These are phyloP conservation scores for Epirrhoe alternata DNA, from an alignment of 2,888 invertebrate species.

Conservation along the genomic window DNA sequence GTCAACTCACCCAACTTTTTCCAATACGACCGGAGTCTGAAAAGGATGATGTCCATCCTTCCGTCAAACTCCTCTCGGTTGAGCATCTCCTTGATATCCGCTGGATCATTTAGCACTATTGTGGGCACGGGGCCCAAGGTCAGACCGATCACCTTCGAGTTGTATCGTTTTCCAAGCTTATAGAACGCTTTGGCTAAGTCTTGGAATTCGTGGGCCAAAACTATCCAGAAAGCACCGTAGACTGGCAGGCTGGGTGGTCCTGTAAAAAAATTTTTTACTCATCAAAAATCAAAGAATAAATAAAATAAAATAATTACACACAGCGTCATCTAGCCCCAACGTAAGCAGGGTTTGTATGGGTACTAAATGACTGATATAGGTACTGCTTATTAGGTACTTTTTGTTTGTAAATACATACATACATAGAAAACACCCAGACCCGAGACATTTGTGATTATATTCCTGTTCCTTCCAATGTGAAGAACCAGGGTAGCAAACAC, in stretches of 20 bases:
- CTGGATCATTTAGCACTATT: slow-evolving; percentile 82
- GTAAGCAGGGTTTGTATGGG: no score
- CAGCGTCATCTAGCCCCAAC: no score
- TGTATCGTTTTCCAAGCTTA: slow-evolving; percentile 82
- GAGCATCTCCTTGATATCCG: slow-evolving; percentile 84
- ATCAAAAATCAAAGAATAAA: no score
- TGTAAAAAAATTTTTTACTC: slow-evolving; percentile 50
- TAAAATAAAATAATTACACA: no score
- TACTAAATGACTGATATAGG: no score
- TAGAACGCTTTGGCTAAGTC: slow-evolving; percentile 80
- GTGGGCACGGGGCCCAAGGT: slow-evolving; percentile 79
- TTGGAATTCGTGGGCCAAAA: slow-evolving; percentile 80
- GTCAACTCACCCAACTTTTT: slow-evolving; percentile 77
- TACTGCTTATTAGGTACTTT: no score
- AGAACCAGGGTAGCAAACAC: no score
- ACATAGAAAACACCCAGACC: no score
- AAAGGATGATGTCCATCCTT: slow-evolving; percentile 77
- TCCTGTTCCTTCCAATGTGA: no score
- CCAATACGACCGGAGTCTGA: slow-evolving; percentile 82
- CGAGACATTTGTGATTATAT: no score
- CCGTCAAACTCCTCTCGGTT: slow-evolving; percentile 87
- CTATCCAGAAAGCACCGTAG: slow-evolving; percentile 86
- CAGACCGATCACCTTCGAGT: slow-evolving; percentile 85
- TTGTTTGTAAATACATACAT: no score
- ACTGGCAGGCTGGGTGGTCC: slow-evolving; percentile 87